Conservation (phyloP, 2,113 vertebrate genomes). For the Dunckerocampus dactyliophorus region DNA sequence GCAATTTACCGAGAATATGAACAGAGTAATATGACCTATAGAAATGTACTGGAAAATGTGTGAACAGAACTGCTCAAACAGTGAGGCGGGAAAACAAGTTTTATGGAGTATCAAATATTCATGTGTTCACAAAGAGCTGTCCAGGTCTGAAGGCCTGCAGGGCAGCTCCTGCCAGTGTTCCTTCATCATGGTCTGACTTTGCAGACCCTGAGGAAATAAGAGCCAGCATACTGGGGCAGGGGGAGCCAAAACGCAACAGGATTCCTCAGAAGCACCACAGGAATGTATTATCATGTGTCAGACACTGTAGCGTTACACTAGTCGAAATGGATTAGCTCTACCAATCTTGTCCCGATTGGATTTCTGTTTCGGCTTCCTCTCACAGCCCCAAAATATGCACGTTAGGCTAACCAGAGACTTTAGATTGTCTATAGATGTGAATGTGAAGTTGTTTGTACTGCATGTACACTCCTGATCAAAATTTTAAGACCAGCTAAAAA, state of each 20-base stretch:
- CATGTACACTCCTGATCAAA: no score
- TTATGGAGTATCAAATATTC: constrained; percentile 66
- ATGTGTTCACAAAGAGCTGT: constrained; percentile 53
- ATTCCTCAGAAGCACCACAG: constrained; percentile 9
- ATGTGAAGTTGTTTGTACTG: no score
- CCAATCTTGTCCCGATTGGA: neutral
- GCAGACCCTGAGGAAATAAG: constrained; percentile 13
- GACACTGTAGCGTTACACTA: neutral
- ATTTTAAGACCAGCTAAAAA: no score
- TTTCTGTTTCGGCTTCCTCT: no score
- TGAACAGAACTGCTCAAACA: neutral
- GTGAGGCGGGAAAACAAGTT: constrained; percentile 44
- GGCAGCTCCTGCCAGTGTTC: constrained; percentile 28
- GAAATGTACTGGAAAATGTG: constrained; percentile 14
- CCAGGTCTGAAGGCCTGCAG: constrained; percentile 35
- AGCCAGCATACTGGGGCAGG: constrained; percentile 17
- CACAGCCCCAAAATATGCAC: no score
- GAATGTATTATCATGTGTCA: constrained; percentile 26
- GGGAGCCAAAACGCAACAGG: constrained; percentile 16
- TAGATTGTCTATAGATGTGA: no score
- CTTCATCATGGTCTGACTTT: constrained; percentile 40
- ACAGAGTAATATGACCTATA: neutral
- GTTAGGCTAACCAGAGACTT: no score
- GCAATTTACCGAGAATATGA: no score
- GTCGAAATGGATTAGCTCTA: no score